These are phyloP conservation scores for Osmerus eperlanus DNA, from an alignment of 2,113 vertebrate genomes.

Conservation along the genomic window DNA sequence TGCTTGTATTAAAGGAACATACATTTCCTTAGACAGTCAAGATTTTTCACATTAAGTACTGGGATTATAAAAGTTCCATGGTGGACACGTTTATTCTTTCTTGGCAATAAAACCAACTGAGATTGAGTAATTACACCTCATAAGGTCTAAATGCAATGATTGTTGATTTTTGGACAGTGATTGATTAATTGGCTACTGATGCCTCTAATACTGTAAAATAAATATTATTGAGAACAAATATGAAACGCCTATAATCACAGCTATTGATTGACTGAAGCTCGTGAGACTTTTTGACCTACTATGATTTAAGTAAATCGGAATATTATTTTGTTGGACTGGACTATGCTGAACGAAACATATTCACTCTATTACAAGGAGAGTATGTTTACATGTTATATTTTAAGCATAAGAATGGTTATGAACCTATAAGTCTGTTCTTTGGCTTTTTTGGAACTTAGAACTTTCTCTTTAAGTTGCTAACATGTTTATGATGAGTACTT, in stretches of 20 bases:
- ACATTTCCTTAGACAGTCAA: constrained; percentile 7
- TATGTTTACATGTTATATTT: constrained; percentile 18
- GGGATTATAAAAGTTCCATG: constrained; percentile 13
- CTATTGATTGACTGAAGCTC: constrained; percentile 36
- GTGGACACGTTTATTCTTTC: constrained; percentile 18
- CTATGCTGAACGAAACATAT: constrained; percentile 35
- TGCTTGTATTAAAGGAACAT: constrained; percentile 1
- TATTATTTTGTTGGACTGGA: constrained; percentile 17
- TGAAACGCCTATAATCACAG: constrained; percentile 48
- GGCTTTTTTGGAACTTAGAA: constrained; percentile 63
- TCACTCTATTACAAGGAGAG: constrained; percentile 22
- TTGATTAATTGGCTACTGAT: constrained; percentile 40
- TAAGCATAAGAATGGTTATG: constrained; percentile 37
- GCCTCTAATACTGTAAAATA: constrained; percentile 44
- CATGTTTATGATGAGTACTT: constrained; percentile 38
- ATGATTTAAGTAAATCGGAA: constrained; percentile 34
- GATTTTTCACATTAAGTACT: constrained; percentile 19
- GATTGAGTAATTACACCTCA: constrained; percentile 27
- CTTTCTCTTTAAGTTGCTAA: constrained; percentile 42
- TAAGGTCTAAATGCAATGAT: constrained; percentile 45
- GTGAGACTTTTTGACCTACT: constrained; percentile 29
- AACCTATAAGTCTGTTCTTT: constrained; percentile 61
- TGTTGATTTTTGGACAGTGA: constrained; percentile 49
- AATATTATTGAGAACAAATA: constrained; percentile 50
- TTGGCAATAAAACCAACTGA: constrained; percentile 33